phyloP scores from a whole-genome alignment of 2,113 vertebrate species.

The Edolisoma coerulescens region DNA sequence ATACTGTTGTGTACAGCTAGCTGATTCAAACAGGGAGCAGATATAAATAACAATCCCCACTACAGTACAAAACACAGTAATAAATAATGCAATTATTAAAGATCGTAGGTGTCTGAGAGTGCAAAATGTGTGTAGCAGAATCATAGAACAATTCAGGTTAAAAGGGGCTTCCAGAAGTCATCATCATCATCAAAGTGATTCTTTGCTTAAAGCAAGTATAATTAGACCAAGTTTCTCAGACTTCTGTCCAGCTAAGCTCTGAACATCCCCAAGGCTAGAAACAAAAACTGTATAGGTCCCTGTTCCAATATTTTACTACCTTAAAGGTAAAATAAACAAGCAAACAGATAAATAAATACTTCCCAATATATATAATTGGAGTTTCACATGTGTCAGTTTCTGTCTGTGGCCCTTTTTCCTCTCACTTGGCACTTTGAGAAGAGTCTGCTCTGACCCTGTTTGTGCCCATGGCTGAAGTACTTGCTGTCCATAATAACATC shows the following conservation, averaged over 20 bases:
- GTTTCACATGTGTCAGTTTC: neutral
- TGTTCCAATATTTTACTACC: neutral
- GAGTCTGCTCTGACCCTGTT: neutral
- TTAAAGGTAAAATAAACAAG: neutral
- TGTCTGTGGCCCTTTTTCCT: neutral
- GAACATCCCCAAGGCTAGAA: neutral
- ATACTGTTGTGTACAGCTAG: neutral
- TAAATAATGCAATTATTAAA: neutral
- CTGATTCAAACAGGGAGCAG: neutral
- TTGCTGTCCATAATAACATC: neutral
- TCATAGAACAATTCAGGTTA: neutral
- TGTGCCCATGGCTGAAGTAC: neutral
- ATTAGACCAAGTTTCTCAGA: neutral
- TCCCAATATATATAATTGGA: neutral
- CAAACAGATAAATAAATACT: neutral
- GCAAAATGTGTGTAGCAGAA: neutral
- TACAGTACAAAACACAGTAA: neutral
- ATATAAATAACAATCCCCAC: neutral
- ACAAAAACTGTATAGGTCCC: neutral
- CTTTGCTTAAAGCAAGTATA: neutral
- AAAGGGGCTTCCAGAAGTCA: neutral
- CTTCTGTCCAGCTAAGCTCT: neutral
- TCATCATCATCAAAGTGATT: neutral
- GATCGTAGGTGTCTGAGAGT: neutral
- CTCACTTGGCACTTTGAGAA: neutral